Evolutionary conservation across 2,797 vertebrate species (phyloP).

Genomic region (Liasis olivaceus): DNA sequence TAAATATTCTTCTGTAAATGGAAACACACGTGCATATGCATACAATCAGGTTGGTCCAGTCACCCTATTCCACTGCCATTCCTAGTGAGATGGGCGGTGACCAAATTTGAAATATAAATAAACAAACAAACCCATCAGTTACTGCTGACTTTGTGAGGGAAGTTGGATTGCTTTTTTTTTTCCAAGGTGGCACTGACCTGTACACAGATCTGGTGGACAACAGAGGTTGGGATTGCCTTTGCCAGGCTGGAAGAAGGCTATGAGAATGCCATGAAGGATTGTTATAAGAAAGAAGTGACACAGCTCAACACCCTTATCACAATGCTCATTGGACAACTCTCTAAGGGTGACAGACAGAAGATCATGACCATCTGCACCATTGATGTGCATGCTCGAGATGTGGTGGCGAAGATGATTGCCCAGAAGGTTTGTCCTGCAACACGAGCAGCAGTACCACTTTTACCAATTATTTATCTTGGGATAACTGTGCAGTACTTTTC

Average conservation of each 20-base stretch:
- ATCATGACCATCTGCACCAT: slow-evolving; percentile 98
- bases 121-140: accelerated
- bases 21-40: background rate
- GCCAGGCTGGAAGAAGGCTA: slow-evolving; percentile 90
- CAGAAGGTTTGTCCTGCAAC: slow-evolving; percentile 82
- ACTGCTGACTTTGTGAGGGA: background rate
- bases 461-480: background rate
- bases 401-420: slow-evolving; percentile 90
- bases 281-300: slow-evolving; percentile 90
- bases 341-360: slow-evolving; percentile 90
- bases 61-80: too few relatives aligned
- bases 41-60: background rate
- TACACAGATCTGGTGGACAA: slow-evolving; percentile 97
- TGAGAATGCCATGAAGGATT: slow-evolving; percentile 91
- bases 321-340: slow-evolving; percentile 90
- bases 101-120: too few relatives aligned
- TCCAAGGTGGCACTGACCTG: slow-evolving; percentile 88
- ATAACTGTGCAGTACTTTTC: background rate
- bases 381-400: slow-evolving; percentile 93
- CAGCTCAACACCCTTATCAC: slow-evolving; percentile 90
- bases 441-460: background rate
- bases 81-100: too few relatives aligned
- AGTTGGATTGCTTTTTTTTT: background rate
- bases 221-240: slow-evolving; percentile 89
- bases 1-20: background rate